Evolutionary conservation across 2,888 invertebrate genomes (phyloP).

Genomic region (Sphecodes monilicornis): DNA sequence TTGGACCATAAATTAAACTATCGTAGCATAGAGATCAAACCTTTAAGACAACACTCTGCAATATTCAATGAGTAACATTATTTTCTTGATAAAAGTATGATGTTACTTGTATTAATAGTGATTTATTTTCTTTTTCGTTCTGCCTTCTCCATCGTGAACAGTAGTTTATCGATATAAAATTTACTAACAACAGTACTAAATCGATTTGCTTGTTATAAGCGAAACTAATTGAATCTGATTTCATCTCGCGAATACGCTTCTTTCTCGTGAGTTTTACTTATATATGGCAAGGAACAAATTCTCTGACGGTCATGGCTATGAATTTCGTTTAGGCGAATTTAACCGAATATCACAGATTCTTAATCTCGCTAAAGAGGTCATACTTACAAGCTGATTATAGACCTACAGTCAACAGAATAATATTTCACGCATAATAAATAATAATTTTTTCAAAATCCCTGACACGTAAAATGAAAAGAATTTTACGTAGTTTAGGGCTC

Average conservation of each 20-base stretch:
- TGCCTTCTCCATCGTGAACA: background rate
- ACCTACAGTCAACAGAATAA: background rate
- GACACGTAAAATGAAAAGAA: background rate
- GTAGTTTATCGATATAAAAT: slow-evolving; percentile 36
- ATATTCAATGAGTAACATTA: slow-evolving; percentile 31
- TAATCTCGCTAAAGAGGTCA: slow-evolving; percentile 52
- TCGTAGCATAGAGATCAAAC: slow-evolving; percentile 49
- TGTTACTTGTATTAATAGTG: slow-evolving; percentile 26
- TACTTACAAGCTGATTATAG: background rate
- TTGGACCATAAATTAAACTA: slow-evolving; percentile 46
- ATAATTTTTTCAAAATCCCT: background rate
- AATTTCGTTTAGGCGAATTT: slow-evolving; percentile 53
- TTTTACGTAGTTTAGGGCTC: background rate
- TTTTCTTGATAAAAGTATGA: slow-evolving; percentile 48
- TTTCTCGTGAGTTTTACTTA: slow-evolving; percentile 31
- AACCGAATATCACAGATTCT: slow-evolving; percentile 62
- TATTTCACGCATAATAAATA: background rate
- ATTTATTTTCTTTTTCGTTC: slow-evolving; percentile 10
- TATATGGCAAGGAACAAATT: slow-evolving; percentile 42
- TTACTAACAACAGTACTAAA: slow-evolving; percentile 47
- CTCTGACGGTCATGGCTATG: slow-evolving; percentile 30
- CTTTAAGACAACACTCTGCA: slow-evolving; percentile 33
- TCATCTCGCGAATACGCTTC: slow-evolving; percentile 27
- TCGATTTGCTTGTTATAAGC: slow-evolving; percentile 28
- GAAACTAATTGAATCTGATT: slow-evolving; percentile 32